Conservation (phyloP, 2,888 invertebrate species). For the Metalampra italica region DNA sequence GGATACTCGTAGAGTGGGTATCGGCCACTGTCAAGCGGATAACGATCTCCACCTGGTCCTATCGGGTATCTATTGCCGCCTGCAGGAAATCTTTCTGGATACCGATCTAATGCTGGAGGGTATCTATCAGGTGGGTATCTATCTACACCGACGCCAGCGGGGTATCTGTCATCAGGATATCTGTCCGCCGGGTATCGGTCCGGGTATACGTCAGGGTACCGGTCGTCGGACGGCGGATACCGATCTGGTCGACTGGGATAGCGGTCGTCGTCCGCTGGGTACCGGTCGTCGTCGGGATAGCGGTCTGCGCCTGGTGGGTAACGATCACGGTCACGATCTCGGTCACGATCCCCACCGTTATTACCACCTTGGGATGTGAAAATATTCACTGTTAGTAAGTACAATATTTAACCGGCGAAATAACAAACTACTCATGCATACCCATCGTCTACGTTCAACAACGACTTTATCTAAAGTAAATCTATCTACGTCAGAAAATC, state of each 20-base stretch:
- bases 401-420: not conserved
- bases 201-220: constrained; percentile 72
- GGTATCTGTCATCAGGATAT: constrained; percentile 71
- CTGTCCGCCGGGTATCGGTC: constrained; percentile 51
- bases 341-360: constrained; percentile 44
- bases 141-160: constrained; percentile 55
- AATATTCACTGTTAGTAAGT: constrained; percentile 2
- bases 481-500: no score
- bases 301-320: constrained; percentile 70
- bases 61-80: constrained; percentile 48
- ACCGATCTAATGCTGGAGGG: constrained; percentile 68
- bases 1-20: constrained; percentile 45
- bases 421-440: constrained; percentile 1
- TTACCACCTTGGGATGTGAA: constrained; percentile 59
- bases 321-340: constrained; percentile 45
- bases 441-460: no score
- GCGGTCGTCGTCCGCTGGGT: constrained; percentile 67
- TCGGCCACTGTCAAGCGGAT: constrained; percentile 60
- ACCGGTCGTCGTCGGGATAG: constrained; percentile 73
- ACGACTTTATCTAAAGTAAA: no score
- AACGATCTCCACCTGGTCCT: constrained; percentile 46
- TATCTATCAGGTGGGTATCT: constrained; percentile 60
- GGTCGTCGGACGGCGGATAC: constrained; percentile 69
- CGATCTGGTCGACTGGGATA: constrained; percentile 72
- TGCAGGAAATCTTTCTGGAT: constrained; percentile 71